phyloP scores from a whole-genome alignment of 2,888 invertebrate genomes.

The Dynastes maya region DNA sequence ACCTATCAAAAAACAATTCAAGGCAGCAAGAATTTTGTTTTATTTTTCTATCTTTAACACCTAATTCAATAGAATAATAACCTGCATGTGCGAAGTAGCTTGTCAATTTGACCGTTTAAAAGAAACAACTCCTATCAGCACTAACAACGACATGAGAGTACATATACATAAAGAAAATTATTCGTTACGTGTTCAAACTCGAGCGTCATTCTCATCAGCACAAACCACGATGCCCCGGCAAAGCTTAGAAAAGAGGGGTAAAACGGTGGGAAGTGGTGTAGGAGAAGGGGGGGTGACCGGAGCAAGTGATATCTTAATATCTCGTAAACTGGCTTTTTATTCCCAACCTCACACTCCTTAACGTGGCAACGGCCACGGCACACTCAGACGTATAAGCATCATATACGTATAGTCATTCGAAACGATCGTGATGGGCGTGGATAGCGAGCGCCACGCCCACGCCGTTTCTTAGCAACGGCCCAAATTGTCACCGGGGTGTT shows the following conservation, averaged over 20 bases:
- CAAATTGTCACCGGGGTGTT: constrained; percentile 62
- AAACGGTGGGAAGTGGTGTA: background rate
- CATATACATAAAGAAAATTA: background rate
- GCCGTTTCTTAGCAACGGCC: constrained; percentile 68
- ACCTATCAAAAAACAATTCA: too few relatives aligned
- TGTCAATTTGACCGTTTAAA: too few relatives aligned
- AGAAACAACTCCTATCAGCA: too few relatives aligned
- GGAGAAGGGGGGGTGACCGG: background rate
- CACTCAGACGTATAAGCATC: background rate
- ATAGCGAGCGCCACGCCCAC: constrained; percentile 50
- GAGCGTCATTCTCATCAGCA: background rate
- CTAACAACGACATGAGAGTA: too few relatives aligned
- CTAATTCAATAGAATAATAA: too few relatives aligned
- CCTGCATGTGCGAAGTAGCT: too few relatives aligned
- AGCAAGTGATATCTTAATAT: constrained; percentile 60
- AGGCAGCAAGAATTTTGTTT: too few relatives aligned
- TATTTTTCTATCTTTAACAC: too few relatives aligned
- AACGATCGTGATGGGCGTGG: constrained; percentile 45
- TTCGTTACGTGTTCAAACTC: background rate
- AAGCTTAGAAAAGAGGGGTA: background rate
- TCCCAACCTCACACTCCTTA: constrained; percentile 15
- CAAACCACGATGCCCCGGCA: background rate
- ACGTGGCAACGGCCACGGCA: background rate
- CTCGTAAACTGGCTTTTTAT: constrained; percentile 47
- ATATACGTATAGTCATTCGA: background rate